phyloP scores from a whole-genome alignment of 2,797 vertebrate genomes.

The Sebastes itinus region DNA sequence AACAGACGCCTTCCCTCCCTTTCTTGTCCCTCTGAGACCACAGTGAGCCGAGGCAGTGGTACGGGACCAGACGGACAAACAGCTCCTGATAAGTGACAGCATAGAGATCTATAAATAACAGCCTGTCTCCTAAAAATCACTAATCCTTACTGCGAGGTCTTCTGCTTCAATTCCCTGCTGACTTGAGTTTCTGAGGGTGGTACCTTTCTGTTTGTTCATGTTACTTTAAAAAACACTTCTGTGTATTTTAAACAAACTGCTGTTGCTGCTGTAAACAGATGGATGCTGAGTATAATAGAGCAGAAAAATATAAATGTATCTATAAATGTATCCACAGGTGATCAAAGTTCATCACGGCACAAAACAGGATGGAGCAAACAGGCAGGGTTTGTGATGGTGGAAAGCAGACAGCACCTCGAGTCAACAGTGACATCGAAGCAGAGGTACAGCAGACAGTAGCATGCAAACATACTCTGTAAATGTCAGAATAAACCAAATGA shows the following conservation, averaged over 20 bases:
- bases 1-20: conserved; percentile 85
- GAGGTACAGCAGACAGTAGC: background rate
- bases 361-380: background rate
- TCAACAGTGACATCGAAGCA: background rate
- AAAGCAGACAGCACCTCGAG: background rate
- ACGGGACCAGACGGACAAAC: conserved; percentile 90
- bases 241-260: background rate
- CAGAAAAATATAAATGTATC: background rate
- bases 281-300: background rate
- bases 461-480: background rate
- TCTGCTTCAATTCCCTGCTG: background rate
- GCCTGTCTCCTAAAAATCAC: background rate
- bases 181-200: background rate
- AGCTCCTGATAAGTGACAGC: conserved; percentile 80
- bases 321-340: background rate
- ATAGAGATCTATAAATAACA: background rate
- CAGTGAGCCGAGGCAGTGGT: conserved; percentile 90
- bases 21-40: conserved; percentile 93
- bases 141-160: background rate
- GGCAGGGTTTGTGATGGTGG: background rate
- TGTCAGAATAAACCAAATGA: background rate
- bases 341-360: background rate
- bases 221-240: background rate
- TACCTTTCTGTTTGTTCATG: background rate
- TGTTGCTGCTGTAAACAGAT: background rate